Evolutionary conservation across 2,113 vertebrate species (phyloP).

Genomic region (Azemiops feae): DNA sequence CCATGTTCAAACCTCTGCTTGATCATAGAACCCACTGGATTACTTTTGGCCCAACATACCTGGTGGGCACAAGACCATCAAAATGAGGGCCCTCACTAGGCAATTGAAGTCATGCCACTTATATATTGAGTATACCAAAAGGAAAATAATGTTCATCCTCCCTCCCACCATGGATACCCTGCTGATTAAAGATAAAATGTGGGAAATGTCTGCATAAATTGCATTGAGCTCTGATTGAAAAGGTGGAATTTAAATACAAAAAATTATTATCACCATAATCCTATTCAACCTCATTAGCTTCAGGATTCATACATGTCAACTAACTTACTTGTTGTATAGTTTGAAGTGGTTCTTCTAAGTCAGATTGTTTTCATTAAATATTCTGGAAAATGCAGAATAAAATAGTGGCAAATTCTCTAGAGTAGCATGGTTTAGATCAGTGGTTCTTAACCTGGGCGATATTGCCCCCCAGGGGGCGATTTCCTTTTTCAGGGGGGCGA

Average conservation of each 20-base stretch:
- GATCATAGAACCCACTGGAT: not conserved
- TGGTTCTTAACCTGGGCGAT: too few relatives aligned
- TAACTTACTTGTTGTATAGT: not conserved
- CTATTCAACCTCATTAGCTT: not conserved
- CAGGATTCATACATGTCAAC: not conserved
- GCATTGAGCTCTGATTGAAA: not conserved
- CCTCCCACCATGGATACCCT: not conserved
- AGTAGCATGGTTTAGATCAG: not conserved
- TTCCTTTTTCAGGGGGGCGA: too few relatives aligned
- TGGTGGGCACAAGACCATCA: not conserved
- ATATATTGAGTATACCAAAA: not conserved
- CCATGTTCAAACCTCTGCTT: not conserved
- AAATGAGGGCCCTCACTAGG: not conserved
- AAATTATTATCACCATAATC: not conserved
- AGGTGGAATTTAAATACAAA: not conserved
- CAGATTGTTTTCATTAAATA: not conserved
- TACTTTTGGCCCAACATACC: not conserved
- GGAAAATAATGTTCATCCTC: not conserved
- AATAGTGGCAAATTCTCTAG: not conserved
- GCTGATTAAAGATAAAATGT: not conserved
- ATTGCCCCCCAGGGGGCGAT: too few relatives aligned
- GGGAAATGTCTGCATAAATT: not conserved
- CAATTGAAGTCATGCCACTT: not conserved
- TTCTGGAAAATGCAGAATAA: not conserved
- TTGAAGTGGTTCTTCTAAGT: not conserved